These are phyloP conservation scores for Cnemophilus loriae DNA, from an alignment of 2,113 vertebrate genomes.

Conservation along the genomic window DNA sequence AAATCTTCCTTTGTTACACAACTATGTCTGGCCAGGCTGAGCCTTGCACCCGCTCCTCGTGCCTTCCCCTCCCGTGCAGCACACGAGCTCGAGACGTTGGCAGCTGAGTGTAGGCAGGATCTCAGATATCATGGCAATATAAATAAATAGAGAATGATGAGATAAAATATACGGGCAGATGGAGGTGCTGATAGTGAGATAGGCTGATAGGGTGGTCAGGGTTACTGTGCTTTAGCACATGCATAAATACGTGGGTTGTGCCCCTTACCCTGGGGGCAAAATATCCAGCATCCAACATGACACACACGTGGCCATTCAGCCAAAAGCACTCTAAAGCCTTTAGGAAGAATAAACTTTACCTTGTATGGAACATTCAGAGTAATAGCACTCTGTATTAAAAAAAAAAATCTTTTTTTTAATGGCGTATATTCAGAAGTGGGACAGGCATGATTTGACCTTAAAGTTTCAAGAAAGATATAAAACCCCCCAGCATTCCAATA, in stretches of 20 bases:
- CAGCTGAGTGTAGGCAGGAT: conserved; percentile 58
- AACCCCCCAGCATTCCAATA: rapidly evolving
- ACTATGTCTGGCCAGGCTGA: neutral
- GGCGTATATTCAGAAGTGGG: neutral
- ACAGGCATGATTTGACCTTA: neutral
- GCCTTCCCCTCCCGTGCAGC: neutral
- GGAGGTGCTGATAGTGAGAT: conserved; percentile 35
- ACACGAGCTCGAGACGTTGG: neutral
- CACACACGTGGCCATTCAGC: neutral
- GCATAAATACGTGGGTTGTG: conserved; percentile 39
- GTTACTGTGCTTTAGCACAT: conserved; percentile 15
- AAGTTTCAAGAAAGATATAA: neutral
- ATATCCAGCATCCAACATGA: conserved; percentile 21
- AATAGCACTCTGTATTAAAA: neutral
- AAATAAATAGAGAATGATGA: conserved; percentile 54
- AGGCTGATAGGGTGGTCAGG: conserved; percentile 47
- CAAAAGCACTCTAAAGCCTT: neutral
- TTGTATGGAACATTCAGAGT: neutral
- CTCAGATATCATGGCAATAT: conserved; percentile 62
- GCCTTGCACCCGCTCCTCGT: neutral
- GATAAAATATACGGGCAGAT: conserved; percentile 52
- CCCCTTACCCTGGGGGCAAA: conserved; percentile 29
- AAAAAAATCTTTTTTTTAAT: neutral
- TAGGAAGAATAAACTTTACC: neutral
- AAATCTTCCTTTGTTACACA: neutral